Conservation (phyloP, 1,140 invertebrate species). For the Luehdorfia chinensis region DNA sequence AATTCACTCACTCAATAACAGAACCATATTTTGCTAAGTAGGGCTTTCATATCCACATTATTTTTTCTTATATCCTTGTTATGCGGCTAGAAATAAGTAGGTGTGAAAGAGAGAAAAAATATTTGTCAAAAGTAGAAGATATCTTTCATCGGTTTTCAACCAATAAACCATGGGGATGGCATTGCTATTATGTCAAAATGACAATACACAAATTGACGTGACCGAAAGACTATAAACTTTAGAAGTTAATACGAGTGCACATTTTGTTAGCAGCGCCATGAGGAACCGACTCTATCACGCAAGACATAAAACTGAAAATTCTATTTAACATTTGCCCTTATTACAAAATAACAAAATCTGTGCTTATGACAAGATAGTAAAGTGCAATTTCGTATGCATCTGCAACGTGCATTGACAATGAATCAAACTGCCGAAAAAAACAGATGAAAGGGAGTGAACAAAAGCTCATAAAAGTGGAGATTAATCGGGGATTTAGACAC, state of each 20-base stretch:
- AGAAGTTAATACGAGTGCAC: slow-evolving; percentile 55
- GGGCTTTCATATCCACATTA: slow-evolving; percentile 44
- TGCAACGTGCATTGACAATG: slow-evolving; percentile 30
- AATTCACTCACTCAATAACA: slow-evolving; percentile 64
- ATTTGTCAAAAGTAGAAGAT: slow-evolving; percentile 53
- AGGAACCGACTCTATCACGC: background rate
- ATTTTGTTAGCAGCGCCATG: background rate
- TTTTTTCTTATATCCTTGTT: slow-evolving; percentile 28
- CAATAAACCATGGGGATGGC: slow-evolving; percentile 68
- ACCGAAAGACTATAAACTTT: slow-evolving; percentile 70
- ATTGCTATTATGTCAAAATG: slow-evolving; percentile 72
- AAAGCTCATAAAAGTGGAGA: slow-evolving; percentile 73
- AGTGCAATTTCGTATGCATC: slow-evolving; percentile 20
- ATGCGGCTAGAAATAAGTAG: background rate
- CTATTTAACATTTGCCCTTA: background rate
- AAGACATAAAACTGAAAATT: background rate
- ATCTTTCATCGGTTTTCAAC: slow-evolving; percentile 65
- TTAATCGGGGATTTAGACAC: slow-evolving; percentile 73
- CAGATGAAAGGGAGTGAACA: slow-evolving; percentile 63
- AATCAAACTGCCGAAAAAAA: slow-evolving; percentile 45
- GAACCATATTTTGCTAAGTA: slow-evolving; percentile 61
- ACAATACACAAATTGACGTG: slow-evolving; percentile 74
- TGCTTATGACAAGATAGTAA: slow-evolving; percentile 20
- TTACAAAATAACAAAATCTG: slow-evolving; percentile 6
- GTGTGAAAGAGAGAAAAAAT: slow-evolving; percentile 32